phyloP scores from a whole-genome alignment of 2,113 vertebrate species.

The Grallaria varia region DNA sequence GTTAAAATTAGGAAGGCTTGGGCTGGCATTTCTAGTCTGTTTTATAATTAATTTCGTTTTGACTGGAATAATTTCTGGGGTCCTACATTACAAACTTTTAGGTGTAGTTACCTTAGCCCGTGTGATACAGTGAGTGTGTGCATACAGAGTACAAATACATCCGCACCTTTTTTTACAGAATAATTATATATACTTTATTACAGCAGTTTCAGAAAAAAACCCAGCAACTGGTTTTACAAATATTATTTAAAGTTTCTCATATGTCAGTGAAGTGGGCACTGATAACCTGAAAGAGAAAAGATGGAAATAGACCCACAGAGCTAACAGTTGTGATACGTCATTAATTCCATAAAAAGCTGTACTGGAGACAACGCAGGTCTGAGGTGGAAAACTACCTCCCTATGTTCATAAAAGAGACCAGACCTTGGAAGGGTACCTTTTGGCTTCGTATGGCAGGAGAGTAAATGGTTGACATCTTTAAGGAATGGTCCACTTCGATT shows the following conservation, averaged over 20 bases:
- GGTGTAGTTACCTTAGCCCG: background rate
- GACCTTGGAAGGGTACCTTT: background rate
- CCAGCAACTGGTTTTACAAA: background rate
- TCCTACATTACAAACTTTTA: background rate
- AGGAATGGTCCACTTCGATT: background rate
- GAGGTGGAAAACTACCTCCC: background rate
- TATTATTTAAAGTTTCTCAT: background rate
- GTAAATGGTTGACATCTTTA: background rate
- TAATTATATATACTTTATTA: background rate
- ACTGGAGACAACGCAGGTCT: background rate
- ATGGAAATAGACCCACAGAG: background rate
- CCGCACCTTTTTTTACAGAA: background rate
- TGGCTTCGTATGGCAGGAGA: background rate
- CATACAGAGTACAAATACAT: background rate
- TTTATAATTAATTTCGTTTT: background rate
- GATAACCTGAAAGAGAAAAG: background rate
- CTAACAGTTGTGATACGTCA: background rate
- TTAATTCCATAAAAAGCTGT: background rate
- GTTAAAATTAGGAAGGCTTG: background rate
- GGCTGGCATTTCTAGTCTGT: background rate
- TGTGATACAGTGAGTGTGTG: background rate
- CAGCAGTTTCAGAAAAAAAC: background rate
- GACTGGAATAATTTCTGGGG: background rate
- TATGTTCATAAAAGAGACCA: background rate
- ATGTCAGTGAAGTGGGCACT: background rate